Conservation (phyloP, 2,888 invertebrate genomes). For the Uloborus plumipes region DNA sequence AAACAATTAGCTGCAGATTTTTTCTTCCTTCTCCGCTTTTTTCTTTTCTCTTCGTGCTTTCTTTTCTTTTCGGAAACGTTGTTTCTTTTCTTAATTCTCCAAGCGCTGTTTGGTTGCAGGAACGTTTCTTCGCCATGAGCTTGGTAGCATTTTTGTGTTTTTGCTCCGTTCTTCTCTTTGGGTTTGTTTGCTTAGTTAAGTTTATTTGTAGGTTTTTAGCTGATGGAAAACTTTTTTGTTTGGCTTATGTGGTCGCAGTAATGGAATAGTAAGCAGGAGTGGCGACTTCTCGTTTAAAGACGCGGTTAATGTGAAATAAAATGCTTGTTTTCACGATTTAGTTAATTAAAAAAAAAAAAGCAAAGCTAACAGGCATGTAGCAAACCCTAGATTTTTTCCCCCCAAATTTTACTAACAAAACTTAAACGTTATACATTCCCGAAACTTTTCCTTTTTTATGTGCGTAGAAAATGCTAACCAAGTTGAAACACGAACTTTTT, state of each 20-base stretch:
- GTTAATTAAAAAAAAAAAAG: too few species aligned
- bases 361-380: too few species aligned
- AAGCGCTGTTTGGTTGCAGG: too few species aligned
- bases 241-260: slow-evolving; percentile 9
- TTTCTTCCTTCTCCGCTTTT: slow-evolving; percentile 4
- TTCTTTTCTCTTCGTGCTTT: not conserved
- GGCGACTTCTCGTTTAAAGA: not conserved
- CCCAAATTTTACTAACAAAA: too few species aligned
- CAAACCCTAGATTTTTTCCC: too few species aligned
- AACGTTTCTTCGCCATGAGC: slow-evolving; percentile 7
- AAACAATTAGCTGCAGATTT: slow-evolving; percentile 49
- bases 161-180: slow-evolving; percentile 12
- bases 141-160: slow-evolving; percentile 14
- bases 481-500: too few species aligned
- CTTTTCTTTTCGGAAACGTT: slow-evolving; percentile 10
- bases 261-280: slow-evolving; percentile 2
- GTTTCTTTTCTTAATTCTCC: slow-evolving; percentile 22
- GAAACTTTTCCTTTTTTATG: too few species aligned
- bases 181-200: slow-evolving; percentile 31
- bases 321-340: not conserved
- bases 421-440: too few species aligned
- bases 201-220: slow-evolving; percentile 32
- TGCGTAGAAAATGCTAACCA: too few species aligned
- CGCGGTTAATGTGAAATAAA: not conserved
- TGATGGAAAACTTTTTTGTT: slow-evolving; percentile 18